These are phyloP conservation scores for Drosophila takahashii DNA, from an alignment of 1,140 invertebrate species.

Conservation along the genomic window DNA sequence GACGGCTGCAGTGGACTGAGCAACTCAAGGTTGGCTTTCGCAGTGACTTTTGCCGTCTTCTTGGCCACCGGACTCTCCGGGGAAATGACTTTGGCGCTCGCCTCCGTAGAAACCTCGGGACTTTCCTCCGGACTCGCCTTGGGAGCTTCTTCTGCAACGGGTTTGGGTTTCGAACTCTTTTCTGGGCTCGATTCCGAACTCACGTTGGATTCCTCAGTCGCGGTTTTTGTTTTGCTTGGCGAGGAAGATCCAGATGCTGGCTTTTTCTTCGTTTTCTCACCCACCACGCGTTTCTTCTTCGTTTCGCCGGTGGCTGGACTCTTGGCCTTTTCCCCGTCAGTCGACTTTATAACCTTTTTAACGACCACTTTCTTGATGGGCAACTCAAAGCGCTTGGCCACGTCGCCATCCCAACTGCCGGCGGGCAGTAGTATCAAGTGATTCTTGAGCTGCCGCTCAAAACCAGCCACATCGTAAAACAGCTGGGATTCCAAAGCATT, in stretches of 20 bases:
- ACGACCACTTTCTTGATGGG: constrained; percentile 49
- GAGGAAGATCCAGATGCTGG: constrained; percentile 23
- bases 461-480: constrained; percentile 69
- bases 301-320: constrained; percentile 50
- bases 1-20: constrained; percentile 17
- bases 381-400: constrained; percentile 69
- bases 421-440: constrained; percentile 69
- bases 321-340: constrained; percentile 52
- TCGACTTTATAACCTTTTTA: constrained; percentile 42
- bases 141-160: constrained; percentile 6
- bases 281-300: constrained; percentile 44
- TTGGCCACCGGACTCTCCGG: constrained; percentile 17
- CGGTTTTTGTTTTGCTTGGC: constrained; percentile 27
- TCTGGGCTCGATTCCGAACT: constrained; percentile 11
- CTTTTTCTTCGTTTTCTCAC: constrained; percentile 40
- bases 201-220: constrained; percentile 4
- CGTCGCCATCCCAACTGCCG: constrained; percentile 70
- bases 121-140: constrained; percentile 15
- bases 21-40: not conserved
- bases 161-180: constrained; percentile 3
- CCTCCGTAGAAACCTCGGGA: constrained; percentile 9
- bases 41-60: not conserved
- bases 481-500: constrained; percentile 58
- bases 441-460: constrained; percentile 68
- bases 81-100: not conserved